Percentiles rank a stretch among this genome's conserved stretches.
phyloP scores from a whole-genome alignment of 2,113 vertebrate genomes.

The Ibidorhyncha struthersii region DNA sequence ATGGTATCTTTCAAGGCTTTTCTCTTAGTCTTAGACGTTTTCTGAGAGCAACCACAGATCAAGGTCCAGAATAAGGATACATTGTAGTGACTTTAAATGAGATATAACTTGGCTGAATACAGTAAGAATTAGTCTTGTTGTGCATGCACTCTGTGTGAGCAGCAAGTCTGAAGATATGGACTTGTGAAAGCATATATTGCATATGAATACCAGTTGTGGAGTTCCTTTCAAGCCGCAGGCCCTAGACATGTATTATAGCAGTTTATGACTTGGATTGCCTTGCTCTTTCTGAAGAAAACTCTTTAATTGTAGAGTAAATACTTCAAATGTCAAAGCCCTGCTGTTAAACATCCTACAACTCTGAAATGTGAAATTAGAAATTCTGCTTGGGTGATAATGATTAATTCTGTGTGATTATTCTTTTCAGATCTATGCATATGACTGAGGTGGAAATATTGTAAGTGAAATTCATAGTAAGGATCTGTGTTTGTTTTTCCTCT shows the following conservation, averaged over 20 bases:
- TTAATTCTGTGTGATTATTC: not conserved
- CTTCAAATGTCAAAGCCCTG: not conserved
- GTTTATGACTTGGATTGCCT: not conserved
- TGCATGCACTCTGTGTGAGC: not conserved
- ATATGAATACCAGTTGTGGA: not conserved
- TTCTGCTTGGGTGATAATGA: not conserved
- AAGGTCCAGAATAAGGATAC: not conserved
- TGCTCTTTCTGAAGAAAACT: not conserved
- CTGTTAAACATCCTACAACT: not conserved
- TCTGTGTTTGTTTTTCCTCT: not conserved
- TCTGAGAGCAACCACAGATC: not conserved
- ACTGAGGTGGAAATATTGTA: not conserved
- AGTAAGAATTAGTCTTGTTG: not conserved
- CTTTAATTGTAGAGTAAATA: not conserved
- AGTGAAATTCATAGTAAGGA: not conserved
- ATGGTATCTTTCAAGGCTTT: not conserved
- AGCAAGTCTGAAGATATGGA: not conserved
- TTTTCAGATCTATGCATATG: not conserved
- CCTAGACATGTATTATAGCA: not conserved
- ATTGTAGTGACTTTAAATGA: not conserved
- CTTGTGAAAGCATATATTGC: rapidly evolving
- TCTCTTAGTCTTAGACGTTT: not conserved
- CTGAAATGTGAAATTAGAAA: not conserved
- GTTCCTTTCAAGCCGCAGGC: not conserved
- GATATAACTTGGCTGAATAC: not conserved